Evolutionary conservation across 2,888 invertebrate genomes (phyloP), one percentile per base, ranked within the genome.

Genomic region (Leptinotarsa tumamoca): DNA sequence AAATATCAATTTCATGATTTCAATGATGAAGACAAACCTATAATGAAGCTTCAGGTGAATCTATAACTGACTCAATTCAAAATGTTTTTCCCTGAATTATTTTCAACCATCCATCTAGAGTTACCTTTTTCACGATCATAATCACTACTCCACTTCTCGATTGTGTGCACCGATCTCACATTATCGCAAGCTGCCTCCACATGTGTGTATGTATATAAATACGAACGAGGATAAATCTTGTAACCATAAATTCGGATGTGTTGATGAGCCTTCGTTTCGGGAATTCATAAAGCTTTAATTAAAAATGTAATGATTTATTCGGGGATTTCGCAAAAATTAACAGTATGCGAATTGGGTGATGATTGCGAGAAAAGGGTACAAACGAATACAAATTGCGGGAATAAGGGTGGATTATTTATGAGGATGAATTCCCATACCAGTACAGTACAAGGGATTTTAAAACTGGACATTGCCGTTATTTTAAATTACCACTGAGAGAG

Each of bases 101-200:
- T 43, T 13, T 13, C 43, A 43, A 43, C 10, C 10, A 43, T 10
- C 10, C 10, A 13, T 43, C 3, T 3, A 43, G 43, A 43, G n/a
- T 52, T 52, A 52, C 52, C 52, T 52, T 17, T 43, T 43, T 43
- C 3, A 10, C 43, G 43, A 43, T 43, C 43, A 43, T 2, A 43
- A 3, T 10, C 14, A n/a, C 63, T 10, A 43, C 18, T 4, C 33
- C 13, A n/a, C 68, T 70, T 78, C 73, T 80, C 68, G 56, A 69
- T 56, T 3, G 56, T 7, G 43, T 33, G 17, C 5, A 5, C 58
- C 50, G 61, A 80, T 80, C 80, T 80, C 80, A 80, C 81, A 83
- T 84, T 83, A 84, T 84, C 82, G 78, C 84, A 84, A 83, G 82
- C 84, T 83, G 84, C 80, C 77, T 80, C 81, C 52, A 54, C 61